Conservation (phyloP, 2,797 vertebrate genomes). For the Myotis daubentonii region DNA sequence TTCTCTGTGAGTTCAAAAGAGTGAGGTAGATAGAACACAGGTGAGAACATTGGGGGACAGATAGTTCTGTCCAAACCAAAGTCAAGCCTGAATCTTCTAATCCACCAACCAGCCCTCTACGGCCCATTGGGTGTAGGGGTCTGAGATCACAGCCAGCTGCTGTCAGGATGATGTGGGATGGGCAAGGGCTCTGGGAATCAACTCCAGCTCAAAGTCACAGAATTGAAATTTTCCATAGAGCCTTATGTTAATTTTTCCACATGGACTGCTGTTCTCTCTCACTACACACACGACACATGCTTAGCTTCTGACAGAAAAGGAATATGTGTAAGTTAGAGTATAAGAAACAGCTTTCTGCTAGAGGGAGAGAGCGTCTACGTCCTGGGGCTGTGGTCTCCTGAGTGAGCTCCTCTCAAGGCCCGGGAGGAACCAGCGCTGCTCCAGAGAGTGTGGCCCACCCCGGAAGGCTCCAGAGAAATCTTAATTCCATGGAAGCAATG, state of each 20-base stretch:
- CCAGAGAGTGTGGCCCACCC: rapidly evolving
- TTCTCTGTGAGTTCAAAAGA: background rate
- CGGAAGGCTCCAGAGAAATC: background rate
- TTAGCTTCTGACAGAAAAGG: background rate
- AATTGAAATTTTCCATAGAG: background rate
- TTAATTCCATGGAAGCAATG: rapidly evolving
- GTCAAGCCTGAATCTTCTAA: background rate
- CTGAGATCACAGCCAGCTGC: rapidly evolving
- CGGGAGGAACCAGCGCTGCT: background rate
- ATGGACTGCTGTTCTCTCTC: rapidly evolving
- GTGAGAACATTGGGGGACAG: background rate
- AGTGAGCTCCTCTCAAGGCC: background rate
- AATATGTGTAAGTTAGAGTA: background rate
- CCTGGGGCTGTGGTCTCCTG: rapidly evolving
- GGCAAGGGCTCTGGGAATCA: background rate
- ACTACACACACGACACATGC: rapidly evolving
- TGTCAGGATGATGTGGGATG: rapidly evolving
- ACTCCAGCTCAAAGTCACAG: background rate
- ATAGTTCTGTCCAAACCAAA: background rate
- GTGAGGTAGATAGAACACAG: background rate
- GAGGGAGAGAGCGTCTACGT: background rate
- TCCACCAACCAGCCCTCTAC: rapidly evolving
- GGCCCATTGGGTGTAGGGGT: background rate
- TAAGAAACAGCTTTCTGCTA: background rate
- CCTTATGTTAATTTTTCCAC: background rate